These are phyloP conservation scores for Drosophila hamatofila DNA, from an alignment of 2,888 invertebrate genomes.

Conservation along the genomic window DNA sequence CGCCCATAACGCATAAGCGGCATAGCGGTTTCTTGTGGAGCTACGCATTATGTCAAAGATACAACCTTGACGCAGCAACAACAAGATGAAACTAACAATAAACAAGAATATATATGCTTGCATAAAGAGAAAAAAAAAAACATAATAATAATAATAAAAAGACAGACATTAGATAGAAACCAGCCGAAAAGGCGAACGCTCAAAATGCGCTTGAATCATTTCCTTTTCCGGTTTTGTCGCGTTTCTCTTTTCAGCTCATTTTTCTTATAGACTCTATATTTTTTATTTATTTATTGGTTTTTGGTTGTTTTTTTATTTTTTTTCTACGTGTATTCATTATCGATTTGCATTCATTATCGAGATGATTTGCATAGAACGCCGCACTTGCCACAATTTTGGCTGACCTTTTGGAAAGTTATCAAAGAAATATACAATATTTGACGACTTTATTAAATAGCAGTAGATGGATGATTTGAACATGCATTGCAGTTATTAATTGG, in stretches of 20 bases:
- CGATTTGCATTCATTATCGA: slow-evolving; percentile 66
- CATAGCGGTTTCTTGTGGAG: slow-evolving; percentile 41
- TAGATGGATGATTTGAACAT: too few relatives aligned
- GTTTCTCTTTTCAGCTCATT: slow-evolving; percentile 37
- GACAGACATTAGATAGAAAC: slow-evolving; percentile 5
- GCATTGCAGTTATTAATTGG: too few relatives aligned
- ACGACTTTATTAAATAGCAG: not conserved
- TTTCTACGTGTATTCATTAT: slow-evolving; percentile 22
- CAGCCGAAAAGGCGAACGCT: slow-evolving; percentile 29
- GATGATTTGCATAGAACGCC: slow-evolving; percentile 55
- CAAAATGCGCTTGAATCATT: slow-evolving; percentile 64
- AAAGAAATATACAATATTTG: not conserved
- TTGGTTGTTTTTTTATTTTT: slow-evolving; percentile 8
- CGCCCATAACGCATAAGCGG: too few relatives aligned
- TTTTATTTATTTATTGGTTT: slow-evolving; percentile 4
- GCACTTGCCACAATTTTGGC: not conserved
- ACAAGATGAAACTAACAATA: slow-evolving; percentile 20
- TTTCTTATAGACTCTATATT: slow-evolving; percentile 23
- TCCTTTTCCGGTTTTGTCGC: slow-evolving; percentile 75
- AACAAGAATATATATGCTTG: slow-evolving; percentile 36
- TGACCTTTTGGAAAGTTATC: slow-evolving; percentile 50
- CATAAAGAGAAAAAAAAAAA: not conserved
- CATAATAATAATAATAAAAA: not conserved
- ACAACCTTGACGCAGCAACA: slow-evolving; percentile 56
- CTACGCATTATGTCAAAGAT: slow-evolving; percentile 15